Evolutionary conservation across 2,113 vertebrate species (phyloP).

Genomic region (Nematolebias whitei): DNA sequence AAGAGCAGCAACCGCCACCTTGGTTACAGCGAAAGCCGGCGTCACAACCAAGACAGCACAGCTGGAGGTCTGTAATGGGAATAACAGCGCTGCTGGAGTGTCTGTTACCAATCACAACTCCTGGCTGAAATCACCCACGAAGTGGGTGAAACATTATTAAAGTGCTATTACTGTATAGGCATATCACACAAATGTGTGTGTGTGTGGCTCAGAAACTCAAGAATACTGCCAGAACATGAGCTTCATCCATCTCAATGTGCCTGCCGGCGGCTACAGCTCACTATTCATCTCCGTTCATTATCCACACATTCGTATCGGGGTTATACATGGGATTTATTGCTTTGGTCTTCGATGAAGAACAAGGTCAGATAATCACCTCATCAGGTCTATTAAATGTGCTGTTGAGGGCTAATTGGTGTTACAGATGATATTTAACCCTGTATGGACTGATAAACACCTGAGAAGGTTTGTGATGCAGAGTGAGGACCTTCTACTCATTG

Average conservation of each 20-base stretch:
- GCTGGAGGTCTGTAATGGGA: constrained; percentile 34
- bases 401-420: not conserved
- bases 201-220: constrained; percentile 7
- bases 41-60: constrained; percentile 30
- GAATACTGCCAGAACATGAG: constrained; percentile 8
- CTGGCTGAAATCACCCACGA: constrained; percentile 41
- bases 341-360: not conserved
- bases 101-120: constrained; percentile 47
- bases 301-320: constrained; percentile 1
- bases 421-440: too few species aligned
- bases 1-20: constrained; percentile 15
- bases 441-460: too few species aligned
- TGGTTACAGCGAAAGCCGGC: constrained; percentile 37
- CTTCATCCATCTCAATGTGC: constrained; percentile 17
- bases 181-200: not conserved
- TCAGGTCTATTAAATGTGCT: not conserved
- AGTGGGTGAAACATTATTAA: constrained; percentile 43
- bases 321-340: constrained; percentile 5
- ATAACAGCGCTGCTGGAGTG: constrained; percentile 35
- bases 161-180: constrained; percentile 29
- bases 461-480: too few species aligned
- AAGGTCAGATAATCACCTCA: not conserved
- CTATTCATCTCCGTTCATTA: constrained; percentile 11
- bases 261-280: not conserved
- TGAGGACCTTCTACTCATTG: too few species aligned